Percentiles rank a stretch among this genome's conserved stretches.
phyloP scores from a whole-genome alignment of 2,797 vertebrate genomes.

The Rhinella marina region DNA sequence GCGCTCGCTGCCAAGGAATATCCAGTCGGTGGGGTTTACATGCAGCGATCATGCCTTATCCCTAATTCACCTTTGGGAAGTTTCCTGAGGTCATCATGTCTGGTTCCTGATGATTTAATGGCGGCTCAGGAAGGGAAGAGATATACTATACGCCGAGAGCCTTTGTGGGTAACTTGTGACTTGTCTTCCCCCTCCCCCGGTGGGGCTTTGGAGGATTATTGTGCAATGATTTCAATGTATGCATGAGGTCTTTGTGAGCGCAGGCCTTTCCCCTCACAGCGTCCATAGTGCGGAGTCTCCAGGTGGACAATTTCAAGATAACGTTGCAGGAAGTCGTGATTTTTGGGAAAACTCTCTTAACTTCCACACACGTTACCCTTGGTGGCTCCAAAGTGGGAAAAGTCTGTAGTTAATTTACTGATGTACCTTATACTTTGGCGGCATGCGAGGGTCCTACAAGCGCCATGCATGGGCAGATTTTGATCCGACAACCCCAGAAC shows the following conservation, averaged over 20 bases:
- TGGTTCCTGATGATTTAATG: constrained; percentile 53
- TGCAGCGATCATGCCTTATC: constrained; percentile 40
- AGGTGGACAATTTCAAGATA: too few relatives aligned
- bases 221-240: not conserved
- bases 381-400: too few relatives aligned
- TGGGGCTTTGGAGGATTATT: not conserved
- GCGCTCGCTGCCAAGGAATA: constrained; percentile 28
- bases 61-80: constrained; percentile 47
- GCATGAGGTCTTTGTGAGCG: not conserved
- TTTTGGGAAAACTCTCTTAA: not conserved
- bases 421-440: too few relatives aligned
- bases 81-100: constrained; percentile 55
- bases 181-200: not conserved
- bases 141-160: not conserved
- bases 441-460: too few relatives aligned
- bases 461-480: too few relatives aligned
- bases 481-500: too few relatives aligned
- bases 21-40: constrained; percentile 14
- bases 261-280: not conserved
- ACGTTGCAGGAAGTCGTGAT: not conserved
- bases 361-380: too few relatives aligned
- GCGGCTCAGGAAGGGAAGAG: constrained; percentile 29
- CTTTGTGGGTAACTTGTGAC: constrained; percentile 25
- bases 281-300: too few relatives aligned
- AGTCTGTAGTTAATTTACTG: too few relatives aligned